Evolutionary conservation across 2,888 invertebrate genomes (phyloP).

Genomic region (Drosophila algonquin): DNA sequence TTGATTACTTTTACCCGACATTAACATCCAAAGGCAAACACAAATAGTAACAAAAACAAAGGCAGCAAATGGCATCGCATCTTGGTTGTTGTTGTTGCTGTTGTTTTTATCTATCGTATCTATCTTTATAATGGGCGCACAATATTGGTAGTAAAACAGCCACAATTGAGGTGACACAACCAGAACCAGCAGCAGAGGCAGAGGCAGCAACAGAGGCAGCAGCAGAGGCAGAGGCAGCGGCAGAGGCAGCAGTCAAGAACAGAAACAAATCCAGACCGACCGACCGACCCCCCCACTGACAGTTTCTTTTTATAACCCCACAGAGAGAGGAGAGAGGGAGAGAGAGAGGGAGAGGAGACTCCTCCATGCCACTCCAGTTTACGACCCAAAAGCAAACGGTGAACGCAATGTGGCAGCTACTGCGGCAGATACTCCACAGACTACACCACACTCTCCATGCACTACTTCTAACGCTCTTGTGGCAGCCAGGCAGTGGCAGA

Average conservation of each 20-base stretch:
- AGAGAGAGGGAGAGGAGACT: not conserved
- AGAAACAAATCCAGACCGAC: conserved; percentile 21
- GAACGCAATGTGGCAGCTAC: conserved; percentile 65
- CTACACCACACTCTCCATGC: not conserved
- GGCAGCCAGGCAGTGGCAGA: conserved; percentile 57
- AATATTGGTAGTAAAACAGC: conserved; percentile 75
- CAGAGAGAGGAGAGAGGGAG: not conserved
- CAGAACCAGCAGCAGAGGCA: conserved; percentile 22
- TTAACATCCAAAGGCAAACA: conserved; percentile 46
- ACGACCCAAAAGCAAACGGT: conserved; percentile 65
- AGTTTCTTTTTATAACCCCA: conserved; percentile 40
- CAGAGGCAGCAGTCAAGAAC: not conserved
- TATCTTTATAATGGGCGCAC: conserved; percentile 79
- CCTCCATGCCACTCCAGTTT: conserved; percentile 49
- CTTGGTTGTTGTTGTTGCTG: conserved; percentile 32
- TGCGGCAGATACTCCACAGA: conserved; percentile 32
- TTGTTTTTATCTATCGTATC: conserved; percentile 46
- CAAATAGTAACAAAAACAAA: conserved; percentile 43
- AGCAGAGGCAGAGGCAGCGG: conserved; percentile 16
- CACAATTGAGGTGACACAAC: conserved; percentile 77
- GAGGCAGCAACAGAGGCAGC: conserved; percentile 19
- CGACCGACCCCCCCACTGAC: conserved; percentile 14
- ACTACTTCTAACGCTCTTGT: conserved; percentile 31
- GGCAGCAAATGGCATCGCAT: conserved; percentile 39
- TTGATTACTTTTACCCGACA: conserved; percentile 71